A percentile compares a stretch with the other conserved stretches of the same genome.
These are phyloP conservation scores for Zootermopsis nevadensis DNA, from an alignment of 2,888 invertebrate genomes.

Conservation along the genomic window DNA sequence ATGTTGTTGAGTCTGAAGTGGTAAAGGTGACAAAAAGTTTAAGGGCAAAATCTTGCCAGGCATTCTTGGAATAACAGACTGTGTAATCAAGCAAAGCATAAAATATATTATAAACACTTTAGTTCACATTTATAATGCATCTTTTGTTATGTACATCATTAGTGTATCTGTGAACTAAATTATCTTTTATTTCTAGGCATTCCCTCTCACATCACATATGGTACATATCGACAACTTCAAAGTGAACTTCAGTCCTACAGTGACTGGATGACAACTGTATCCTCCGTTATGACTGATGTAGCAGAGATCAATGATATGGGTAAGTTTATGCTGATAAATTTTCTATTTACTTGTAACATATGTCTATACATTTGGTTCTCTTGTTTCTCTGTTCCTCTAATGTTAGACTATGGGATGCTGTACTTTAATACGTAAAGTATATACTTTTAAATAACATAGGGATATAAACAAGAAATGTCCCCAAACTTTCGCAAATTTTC, in stretches of 20 bases:
- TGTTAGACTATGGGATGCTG: background rate
- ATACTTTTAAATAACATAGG: background rate
- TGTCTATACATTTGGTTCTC: background rate
- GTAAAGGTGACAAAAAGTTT: too few species aligned
- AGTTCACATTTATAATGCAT: background rate
- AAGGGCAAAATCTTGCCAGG: too few species aligned
- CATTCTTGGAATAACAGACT: too few species aligned
- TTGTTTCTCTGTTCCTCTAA: background rate
- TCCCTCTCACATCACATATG: slow-evolving; percentile 64
- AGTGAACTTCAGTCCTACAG: slow-evolving; percentile 54
- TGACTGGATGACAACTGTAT: slow-evolving; percentile 44
- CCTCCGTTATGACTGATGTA: slow-evolving; percentile 46
- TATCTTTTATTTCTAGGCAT: slow-evolving; percentile 59
- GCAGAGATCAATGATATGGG: slow-evolving; percentile 42
- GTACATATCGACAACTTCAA: slow-evolving; percentile 63
- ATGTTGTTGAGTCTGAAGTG: too few species aligned
- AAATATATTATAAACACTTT: background rate
- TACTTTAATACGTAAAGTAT: background rate
- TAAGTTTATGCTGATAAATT: slow-evolving; percentile 21
- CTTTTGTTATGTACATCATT: background rate
- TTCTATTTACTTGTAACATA: background rate
- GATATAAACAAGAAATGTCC: background rate
- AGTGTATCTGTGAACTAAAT: background rate
- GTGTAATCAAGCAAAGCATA: too few species aligned
- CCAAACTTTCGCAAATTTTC: background rate